Evolutionary conservation across 2,113 vertebrate genomes (phyloP).

Genomic region (Gavialis gangeticus): DNA sequence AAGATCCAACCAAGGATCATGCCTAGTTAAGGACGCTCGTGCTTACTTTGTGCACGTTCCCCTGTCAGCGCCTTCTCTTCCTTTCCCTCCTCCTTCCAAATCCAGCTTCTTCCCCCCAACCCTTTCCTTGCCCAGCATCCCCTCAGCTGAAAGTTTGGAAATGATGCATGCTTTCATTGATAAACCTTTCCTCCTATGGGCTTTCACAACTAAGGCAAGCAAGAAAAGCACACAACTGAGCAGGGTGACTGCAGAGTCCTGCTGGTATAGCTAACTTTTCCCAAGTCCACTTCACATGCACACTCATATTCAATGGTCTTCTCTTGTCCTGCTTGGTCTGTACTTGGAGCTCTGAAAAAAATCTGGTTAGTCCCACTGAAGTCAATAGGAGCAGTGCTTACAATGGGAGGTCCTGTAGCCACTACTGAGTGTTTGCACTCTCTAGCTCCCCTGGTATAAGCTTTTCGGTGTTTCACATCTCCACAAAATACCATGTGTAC

Average conservation of each 20-base stretch:
- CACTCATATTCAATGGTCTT: not conserved
- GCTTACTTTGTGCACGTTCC: not conserved
- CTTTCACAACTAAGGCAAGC: not conserved
- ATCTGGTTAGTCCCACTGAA: too few relatives aligned
- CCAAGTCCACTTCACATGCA: not conserved
- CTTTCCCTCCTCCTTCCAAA: not conserved
- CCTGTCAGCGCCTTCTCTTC: not conserved
- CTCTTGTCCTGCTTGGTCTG: not conserved
- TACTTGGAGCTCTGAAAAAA: too few relatives aligned
- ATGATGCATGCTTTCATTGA: not conserved
- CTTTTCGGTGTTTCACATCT: not conserved
- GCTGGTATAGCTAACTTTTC: not conserved
- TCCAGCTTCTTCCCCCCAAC: not conserved
- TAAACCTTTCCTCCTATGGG: not conserved
- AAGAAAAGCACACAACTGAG: not conserved
- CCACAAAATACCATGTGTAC: not conserved
- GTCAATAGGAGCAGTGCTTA: not conserved
- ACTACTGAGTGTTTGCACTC: not conserved
- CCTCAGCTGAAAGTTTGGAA: not conserved
- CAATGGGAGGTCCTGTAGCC: not conserved
- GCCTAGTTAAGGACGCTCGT: not conserved
- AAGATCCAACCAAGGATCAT: rapidly evolving
- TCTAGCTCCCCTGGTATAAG: not conserved
- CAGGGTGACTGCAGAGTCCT: not conserved
- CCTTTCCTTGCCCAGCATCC: not conserved